These are phyloP conservation scores for Chelon labrosus DNA, from an alignment of 2,797 vertebrate genomes.

Conservation along the genomic window DNA sequence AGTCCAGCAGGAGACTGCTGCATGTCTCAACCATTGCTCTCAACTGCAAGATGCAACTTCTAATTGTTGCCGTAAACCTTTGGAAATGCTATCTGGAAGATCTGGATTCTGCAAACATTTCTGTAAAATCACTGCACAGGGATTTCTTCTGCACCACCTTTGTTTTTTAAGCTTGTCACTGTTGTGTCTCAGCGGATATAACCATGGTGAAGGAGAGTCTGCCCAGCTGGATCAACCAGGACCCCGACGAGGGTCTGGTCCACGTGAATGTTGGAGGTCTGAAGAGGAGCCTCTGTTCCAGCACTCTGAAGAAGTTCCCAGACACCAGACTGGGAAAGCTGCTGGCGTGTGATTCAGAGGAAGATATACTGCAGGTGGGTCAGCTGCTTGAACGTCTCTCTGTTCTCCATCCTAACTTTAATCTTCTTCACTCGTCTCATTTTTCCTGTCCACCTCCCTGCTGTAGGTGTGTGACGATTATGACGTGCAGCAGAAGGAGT, in stretches of 20 bases:
- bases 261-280: constrained; percentile 96
- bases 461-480: constrained; percentile 96
- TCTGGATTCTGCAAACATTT: no score
- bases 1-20: no score
- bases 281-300: constrained; percentile 90
- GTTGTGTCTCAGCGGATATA: not conserved
- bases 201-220: constrained; percentile 89
- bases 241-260: constrained; percentile 81
- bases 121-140: no score
- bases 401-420: not conserved
- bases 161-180: not conserved
- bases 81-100: no score
- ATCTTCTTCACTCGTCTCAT: not conserved
- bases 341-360: constrained; percentile 91
- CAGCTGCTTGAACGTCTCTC: no score
- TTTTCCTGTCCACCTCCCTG: not conserved
- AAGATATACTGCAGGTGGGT: constrained; percentile 92
- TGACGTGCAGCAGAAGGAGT: constrained; percentile 91
- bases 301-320: constrained; percentile 91
- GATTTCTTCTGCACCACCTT: no score
- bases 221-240: constrained; percentile 67
- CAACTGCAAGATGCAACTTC: no score
- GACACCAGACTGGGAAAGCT: constrained; percentile 95
- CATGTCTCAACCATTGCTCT: no score
- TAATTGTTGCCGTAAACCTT: no score